Percentiles rank a stretch among this genome's conserved stretches.
Conservation (phyloP, 2,113 vertebrate species). For the Emydura subglobosa region DNA sequence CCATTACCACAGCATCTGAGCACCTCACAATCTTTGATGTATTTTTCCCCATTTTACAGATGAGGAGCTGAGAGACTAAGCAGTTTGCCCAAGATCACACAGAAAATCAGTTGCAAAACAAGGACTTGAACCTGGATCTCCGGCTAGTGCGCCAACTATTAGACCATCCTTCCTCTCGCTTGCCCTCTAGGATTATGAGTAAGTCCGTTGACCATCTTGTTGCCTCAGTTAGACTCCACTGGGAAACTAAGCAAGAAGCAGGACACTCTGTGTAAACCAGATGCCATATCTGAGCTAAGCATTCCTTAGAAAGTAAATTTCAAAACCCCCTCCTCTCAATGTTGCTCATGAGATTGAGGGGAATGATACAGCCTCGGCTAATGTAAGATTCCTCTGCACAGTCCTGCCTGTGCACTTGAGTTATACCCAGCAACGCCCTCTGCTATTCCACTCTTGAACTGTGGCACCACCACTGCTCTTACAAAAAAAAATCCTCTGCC, state of each 20-base stretch:
- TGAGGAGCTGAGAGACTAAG: not conserved
- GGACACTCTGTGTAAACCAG: not conserved
- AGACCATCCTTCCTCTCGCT: not conserved
- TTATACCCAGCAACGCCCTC: not conserved
- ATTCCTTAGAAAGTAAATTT: not conserved
- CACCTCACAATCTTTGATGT: not conserved
- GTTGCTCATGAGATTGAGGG: not conserved
- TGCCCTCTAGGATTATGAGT: not conserved
- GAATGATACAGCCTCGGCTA: not conserved
- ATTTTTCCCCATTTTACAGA: not conserved
- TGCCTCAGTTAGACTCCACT: not conserved
- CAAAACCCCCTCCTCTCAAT: rapidly evolving
- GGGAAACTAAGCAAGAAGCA: not conserved
- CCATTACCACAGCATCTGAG: not conserved
- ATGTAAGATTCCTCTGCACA: not conserved
- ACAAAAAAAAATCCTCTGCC: not conserved
- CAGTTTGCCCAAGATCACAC: not conserved
- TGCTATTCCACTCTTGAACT: not conserved
- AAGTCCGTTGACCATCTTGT: not conserved
- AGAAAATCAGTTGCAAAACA: not conserved
- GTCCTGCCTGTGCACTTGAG: not conserved
- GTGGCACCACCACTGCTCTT: not conserved
- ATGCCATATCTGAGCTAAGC: not conserved
- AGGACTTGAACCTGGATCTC: not conserved
- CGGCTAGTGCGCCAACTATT: not conserved